Evolutionary conservation across 2,888 invertebrate genomes (phyloP), one percentile per base, ranked within the genome.

Genomic region (Julus scandinavius): DNA sequence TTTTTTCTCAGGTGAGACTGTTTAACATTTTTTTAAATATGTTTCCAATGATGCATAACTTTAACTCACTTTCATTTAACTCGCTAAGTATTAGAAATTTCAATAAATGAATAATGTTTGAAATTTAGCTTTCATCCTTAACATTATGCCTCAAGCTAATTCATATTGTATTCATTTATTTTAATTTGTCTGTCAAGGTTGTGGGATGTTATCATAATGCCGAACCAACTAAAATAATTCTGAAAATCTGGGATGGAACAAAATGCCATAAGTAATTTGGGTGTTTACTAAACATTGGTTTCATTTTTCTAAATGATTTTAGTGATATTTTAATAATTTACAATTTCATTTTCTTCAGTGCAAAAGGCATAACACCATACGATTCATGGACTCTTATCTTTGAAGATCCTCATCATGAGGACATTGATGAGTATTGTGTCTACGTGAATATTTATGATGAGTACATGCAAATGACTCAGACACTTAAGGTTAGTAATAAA

Each of bases 191-290:
- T 63, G 0, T 63, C 63, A 63, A 63, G 63, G 63, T 63, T 4
- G 20, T 63, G 4, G 63, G 63, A 20, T 63, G 63, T 63, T 63
- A 63, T 63, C n/a, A 63, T 63, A 63, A 63, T 63, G 63, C 20
- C n/a, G n/a, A 63, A 20, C 63, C 63, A 20, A n/a, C 5, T 20
- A 63, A 63, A 63, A n/a, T 63, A 20, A 63, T 63, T 63, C 20
- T 63, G 20, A 63, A 63, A 63, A 20, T 63, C 63, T 63, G 63
- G 63, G 63, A 63, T 63, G 63, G 63, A 63, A 63, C 63, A 20
- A 63, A 63, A 63, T 63, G 63, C 63, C n/a, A 63, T 20, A n/a
- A 63, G 63, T 63, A 20, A 15, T 54, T 54, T 4, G n/a, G 6
- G 54, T 13, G 20, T 63, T 63, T 63, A n/a, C 20, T n/a, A 17